Base-by-base conservation (phyloP, 2,113 vertebrate genomes). In the Chlorodrepanis virens region DNA sequence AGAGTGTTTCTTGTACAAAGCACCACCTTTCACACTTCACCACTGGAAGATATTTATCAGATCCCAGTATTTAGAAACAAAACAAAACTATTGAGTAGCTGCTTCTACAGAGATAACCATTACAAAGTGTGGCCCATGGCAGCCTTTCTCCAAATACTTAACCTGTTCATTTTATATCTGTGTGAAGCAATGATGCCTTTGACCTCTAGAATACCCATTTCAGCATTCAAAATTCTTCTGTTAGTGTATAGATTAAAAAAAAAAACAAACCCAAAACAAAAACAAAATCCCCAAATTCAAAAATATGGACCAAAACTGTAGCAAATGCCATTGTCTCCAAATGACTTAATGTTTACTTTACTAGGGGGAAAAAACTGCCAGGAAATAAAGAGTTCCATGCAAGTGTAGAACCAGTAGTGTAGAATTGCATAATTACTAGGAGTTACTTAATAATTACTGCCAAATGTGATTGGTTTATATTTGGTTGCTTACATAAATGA, bases 181-280 rank as follows among this genome's bases (percentile, higher is more conserved):
- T 25, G 2, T 50, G 35, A 57, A 59, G 3, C 4, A 42, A 16
- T 17, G 9, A 23, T 61, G 14, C 2, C 15, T 82, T 47, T 63
- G 23, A 47, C 14, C 16, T 47, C 42, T 64, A 52, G 29, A 56
- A 54, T 27, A 64, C 13, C 6, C 14, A 23, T 54, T 56, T 45
- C 29, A 52, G 11, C 16, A 45, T 44, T 49, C n/a, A 49, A n/a
- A 19, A 59, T 14, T 13, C 54, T 74, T 42, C 24, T 24, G 42
- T 35, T 25, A 52, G 7, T 5, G 3, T 44, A 31, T 11, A 42
- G 20, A 28, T 61, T n/a, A 18, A 45, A 11, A 12, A 65, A 42
- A 29, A 27, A 35, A 29, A 29, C 31, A 3, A 1, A 0, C 1
- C 1, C 4, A 10, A 52, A 57, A 4, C 0, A 0, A 59, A 29